Conservation (phyloP, 2,888 invertebrate species). For the Heliconius ethilla region DNA sequence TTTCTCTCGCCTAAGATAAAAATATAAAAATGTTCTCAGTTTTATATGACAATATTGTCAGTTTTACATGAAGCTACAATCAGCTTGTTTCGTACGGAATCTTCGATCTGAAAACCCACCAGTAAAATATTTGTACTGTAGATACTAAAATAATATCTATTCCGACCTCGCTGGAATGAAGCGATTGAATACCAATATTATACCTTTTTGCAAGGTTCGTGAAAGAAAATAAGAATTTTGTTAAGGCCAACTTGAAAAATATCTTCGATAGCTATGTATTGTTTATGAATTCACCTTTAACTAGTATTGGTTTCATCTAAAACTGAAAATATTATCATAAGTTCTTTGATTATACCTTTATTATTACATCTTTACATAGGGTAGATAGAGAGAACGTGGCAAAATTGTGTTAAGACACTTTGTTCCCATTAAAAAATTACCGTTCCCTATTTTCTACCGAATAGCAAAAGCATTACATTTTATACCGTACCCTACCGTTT, state of each 20-base stretch:
- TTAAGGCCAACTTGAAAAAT: not conserved
- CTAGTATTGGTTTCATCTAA: not conserved
- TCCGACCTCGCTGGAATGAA: not conserved
- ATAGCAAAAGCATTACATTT: no score
- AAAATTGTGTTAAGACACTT: no score
- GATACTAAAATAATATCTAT: not conserved
- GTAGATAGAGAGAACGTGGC: no score
- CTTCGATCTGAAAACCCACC: not conserved
- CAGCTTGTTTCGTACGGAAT: not conserved
- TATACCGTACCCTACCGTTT: no score
- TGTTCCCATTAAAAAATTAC: no score
- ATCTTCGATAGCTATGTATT: not conserved
- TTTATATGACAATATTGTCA: not conserved
- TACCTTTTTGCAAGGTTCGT: not conserved
- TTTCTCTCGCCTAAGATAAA: not conserved
- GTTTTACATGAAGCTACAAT: not conserved
- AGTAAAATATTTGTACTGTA: slow-evolving; percentile 5
- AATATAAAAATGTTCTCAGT: not conserved
- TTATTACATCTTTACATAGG: no score
- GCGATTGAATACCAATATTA: slow-evolving; percentile 5
- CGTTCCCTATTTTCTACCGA: no score
- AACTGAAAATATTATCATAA: no score
- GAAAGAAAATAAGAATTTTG: not conserved
- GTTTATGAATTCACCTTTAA: not conserved
- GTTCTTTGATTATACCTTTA: no score